Conservation (phyloP, 2,888 invertebrate species). For the Tortricodes alternella region DNA sequence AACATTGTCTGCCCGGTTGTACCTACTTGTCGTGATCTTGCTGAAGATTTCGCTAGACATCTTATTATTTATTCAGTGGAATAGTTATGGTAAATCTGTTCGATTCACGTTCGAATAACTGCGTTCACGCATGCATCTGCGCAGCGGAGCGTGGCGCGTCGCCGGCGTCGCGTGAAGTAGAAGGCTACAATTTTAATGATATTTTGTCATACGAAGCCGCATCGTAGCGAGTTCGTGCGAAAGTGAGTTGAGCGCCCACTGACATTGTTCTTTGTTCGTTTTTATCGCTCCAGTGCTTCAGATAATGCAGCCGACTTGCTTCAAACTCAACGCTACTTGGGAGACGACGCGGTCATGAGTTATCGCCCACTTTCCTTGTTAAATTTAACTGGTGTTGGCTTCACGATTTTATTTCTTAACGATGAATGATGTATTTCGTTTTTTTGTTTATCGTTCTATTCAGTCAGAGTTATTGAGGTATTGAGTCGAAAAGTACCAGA, state of each 20-base stretch:
- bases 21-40: conserved; percentile 47
- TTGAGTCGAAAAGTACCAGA: too few relatives aligned
- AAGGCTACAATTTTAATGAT: conserved; percentile 62
- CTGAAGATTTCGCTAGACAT: conserved; percentile 62
- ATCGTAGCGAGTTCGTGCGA: conserved; percentile 68
- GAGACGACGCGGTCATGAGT: conserved; percentile 55
- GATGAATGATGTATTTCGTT: conserved; percentile 56
- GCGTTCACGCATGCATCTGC: conserved; percentile 59
- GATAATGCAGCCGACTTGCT: conserved; percentile 63
- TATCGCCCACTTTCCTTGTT: conserved; percentile 76
- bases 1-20: neutral
- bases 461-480: too few relatives aligned
- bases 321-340: conserved; percentile 47
- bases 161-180: conserved; percentile 50
- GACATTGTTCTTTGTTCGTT: conserved; percentile 81
- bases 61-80: conserved; percentile 59
- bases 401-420: conserved; percentile 57
- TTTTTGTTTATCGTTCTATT: conserved; percentile 31
- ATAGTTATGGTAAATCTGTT: conserved; percentile 58
- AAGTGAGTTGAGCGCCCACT: conserved; percentile 72
- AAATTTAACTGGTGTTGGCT: conserved; percentile 63
- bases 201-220: conserved; percentile 71
- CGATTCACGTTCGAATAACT: conserved; percentile 53
- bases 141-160: conserved; percentile 54
- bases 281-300: conserved; percentile 78